Conservation (phyloP, 2,888 invertebrate species). For the Salticus scenicus region DNA sequence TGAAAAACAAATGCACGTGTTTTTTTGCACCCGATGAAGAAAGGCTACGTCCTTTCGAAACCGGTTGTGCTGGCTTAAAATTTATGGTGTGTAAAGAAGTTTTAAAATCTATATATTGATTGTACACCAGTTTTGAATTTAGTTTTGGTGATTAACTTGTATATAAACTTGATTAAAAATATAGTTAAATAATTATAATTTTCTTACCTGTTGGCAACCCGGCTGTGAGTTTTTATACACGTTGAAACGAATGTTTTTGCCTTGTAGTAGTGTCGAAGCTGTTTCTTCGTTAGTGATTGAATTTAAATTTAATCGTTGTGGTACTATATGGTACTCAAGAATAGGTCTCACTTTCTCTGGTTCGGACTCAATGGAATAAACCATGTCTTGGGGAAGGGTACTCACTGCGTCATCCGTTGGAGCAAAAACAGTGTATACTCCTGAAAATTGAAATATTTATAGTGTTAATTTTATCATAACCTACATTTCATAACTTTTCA, state of each 20-base stretch:
- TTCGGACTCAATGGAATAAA: conserved; percentile 59
- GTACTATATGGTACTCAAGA: conserved; percentile 70
- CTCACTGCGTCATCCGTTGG: conserved; percentile 71
- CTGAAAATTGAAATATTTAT: conserved; percentile 40
- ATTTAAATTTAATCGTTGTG: conserved; percentile 52
- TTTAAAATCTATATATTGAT: too few relatives aligned
- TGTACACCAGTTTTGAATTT: too few relatives aligned
- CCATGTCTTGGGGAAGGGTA: conserved; percentile 67
- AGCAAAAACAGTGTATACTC: conserved; percentile 70
- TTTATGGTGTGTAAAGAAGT: too few relatives aligned
- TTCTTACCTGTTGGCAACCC: conserved; percentile 44
- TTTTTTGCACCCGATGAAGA: too few relatives aligned
- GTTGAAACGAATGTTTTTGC: conserved; percentile 70
- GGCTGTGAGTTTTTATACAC: conserved; percentile 37
- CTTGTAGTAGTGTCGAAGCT: conserved; percentile 57
- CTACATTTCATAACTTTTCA: too few relatives aligned
- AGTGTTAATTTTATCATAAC: too few relatives aligned
- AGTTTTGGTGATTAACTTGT: too few relatives aligned
- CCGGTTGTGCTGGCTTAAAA: too few relatives aligned
- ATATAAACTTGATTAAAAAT: too few relatives aligned
- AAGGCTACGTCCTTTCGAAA: too few relatives aligned
- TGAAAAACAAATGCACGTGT: too few relatives aligned
- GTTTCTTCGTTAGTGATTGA: conserved; percentile 68
- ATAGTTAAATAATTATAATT: too few relatives aligned
- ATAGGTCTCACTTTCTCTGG: conserved; percentile 60